Conservation (phyloP, 2,888 invertebrate genomes). For the Cosmopolites sordidus region DNA sequence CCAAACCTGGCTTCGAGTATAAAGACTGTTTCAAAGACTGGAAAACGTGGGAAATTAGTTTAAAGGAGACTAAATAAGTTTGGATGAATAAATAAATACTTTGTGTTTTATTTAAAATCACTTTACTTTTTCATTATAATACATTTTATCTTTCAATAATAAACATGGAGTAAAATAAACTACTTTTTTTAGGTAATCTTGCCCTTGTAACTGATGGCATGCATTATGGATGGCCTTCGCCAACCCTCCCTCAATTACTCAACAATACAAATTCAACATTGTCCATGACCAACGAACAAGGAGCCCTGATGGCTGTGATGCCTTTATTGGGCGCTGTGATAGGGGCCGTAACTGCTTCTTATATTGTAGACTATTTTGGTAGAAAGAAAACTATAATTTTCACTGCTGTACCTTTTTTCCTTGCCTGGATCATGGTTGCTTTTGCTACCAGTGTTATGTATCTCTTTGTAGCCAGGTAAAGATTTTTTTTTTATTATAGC, state of each 20-base stretch:
- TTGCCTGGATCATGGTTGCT: conserved; percentile 62
- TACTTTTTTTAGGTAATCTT: conserved; percentile 36
- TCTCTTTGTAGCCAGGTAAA: conserved; percentile 51
- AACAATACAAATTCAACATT: conserved; percentile 37
- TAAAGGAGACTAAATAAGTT: no score
- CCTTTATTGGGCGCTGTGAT: conserved; percentile 61
- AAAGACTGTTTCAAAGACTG: no score
- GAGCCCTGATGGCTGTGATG: conserved; percentile 62
- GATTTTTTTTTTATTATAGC: background rate
- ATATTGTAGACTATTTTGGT: conserved; percentile 62
- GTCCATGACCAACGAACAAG: conserved; percentile 50
- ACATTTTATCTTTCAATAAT: no score
- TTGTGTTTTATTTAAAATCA: no score
- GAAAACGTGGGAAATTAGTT: no score
- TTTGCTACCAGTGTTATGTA: conserved; percentile 54
- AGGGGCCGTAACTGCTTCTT: conserved; percentile 59
- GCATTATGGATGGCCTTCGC: conserved; percentile 58
- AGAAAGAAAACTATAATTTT: conserved; percentile 62
- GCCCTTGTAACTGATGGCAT: conserved; percentile 43
- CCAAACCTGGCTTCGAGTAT: no score
- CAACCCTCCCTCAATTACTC: conserved; percentile 54
- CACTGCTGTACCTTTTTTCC: conserved; percentile 57
- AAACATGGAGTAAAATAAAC: no score
- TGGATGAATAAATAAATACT: no score
- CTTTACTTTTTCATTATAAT: no score